Evolutionary conservation across 2,797 vertebrate species (phyloP), one percentile per base, ranked within the genome.

Genomic region (Lithobates pipiens): DNA sequence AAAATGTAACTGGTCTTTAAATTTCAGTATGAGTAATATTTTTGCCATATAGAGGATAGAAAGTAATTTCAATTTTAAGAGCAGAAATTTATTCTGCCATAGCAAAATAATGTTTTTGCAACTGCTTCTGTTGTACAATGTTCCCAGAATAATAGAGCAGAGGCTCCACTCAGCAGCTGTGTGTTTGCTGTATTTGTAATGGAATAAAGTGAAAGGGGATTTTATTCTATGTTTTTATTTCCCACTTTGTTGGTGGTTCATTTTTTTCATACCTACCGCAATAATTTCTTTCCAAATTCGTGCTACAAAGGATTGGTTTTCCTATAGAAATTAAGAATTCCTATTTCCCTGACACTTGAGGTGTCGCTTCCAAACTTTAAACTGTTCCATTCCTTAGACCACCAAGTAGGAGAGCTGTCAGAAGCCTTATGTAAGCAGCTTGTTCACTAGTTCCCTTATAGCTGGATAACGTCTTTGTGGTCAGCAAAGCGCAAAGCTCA

Each of bases 341-440:
- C 88, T 91, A 85, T 91, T 91, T 91, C 89, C 25, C 83, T 90
- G 89, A 92, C 88, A 88, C 88, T 89, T 83, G 87, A 88, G 84
- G 84, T 88, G 90, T 82, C 90, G 89, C 89, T 92, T 92, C 90
- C 89, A 92, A 89, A 65, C 91, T 84, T 92, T 91, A 91, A 88
- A 90, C 89, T 86, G 82, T 90, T 90, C 90, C 90, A 88, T 80
- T 79, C 87, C 89, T 90, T 32, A 2, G 90, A 90, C 89, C 90
- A 92, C 92, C 90, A 89, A 87, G 84, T 77, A 91, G 89, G 89
- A 90, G 77, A 87, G 83, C 63, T 75, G 82, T 82, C 86, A 87
- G 80, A 73, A 68, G 54, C 69, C 50, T 8, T 70, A 90, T 89
- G 83, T 81, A 84, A 74, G 86, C 89, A 29, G n/a, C 83, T 25